Conservation (phyloP, 2,888 invertebrate species). For the Oscheius myriophilus region DNA sequence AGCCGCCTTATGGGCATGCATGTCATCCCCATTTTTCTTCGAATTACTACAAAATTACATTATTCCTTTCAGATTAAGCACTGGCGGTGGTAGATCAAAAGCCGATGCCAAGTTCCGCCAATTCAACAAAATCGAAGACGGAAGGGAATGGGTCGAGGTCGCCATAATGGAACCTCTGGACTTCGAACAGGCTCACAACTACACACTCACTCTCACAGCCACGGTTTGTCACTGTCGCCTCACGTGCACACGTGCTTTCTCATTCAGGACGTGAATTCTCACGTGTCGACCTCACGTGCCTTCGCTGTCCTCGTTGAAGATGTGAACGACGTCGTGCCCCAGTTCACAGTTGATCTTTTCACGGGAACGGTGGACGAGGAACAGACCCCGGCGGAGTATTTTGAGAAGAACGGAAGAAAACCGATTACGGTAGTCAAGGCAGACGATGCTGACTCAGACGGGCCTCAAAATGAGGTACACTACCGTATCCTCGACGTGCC, state of each 20-base stretch:
- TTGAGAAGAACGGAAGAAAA: constrained; percentile 49
- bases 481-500: constrained; percentile 65
- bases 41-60: no score
- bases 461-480: constrained; percentile 64
- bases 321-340: constrained; percentile 86
- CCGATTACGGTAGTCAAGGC: constrained; percentile 63
- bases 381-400: constrained; percentile 62
- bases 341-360: constrained; percentile 69
- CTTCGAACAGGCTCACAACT: constrained; percentile 65
- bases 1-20: no score
- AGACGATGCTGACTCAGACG: constrained; percentile 61
- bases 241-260: background rate
- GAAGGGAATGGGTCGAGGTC: constrained; percentile 57
- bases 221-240: constrained; percentile 51
- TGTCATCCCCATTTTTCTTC: no score
- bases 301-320: constrained; percentile 93
- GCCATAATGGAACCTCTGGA: constrained; percentile 66
- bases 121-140: constrained; percentile 57
- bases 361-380: constrained; percentile 68
- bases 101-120: constrained; percentile 64
- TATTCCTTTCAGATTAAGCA: constrained; percentile 31
- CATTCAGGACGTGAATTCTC: constrained; percentile 62
- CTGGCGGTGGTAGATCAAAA: constrained; percentile 40
- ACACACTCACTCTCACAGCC: constrained; percentile 67
- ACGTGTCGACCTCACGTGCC: constrained; percentile 81